These are phyloP conservation scores for Acleris emargana DNA, from an alignment of 2,888 invertebrate species.

Conservation along the genomic window DNA sequence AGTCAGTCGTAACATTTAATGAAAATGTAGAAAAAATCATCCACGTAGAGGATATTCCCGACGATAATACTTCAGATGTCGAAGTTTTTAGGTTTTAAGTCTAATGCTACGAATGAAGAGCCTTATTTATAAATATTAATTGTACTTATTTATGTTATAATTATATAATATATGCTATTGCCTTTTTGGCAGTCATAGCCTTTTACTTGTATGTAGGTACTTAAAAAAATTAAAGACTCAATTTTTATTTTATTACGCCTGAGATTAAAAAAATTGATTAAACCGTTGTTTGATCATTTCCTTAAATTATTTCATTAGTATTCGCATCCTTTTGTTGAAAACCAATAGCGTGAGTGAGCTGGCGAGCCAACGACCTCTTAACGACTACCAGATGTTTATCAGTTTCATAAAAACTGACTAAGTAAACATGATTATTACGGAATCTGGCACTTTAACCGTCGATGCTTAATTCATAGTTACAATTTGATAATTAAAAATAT, in stretches of 20 bases:
- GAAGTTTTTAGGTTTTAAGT: constrained; percentile 64
- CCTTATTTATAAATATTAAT: not conserved
- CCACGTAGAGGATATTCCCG: constrained; percentile 72
- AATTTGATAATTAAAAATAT: not conserved
- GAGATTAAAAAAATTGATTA: constrained; percentile 14
- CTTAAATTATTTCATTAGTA: constrained; percentile 26
- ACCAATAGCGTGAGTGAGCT: constrained; percentile 38
- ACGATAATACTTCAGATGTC: constrained; percentile 48
- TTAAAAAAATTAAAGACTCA: constrained; percentile 1
- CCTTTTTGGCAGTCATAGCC: not conserved
- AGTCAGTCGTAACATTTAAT: constrained; percentile 82
- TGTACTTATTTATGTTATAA: not conserved
- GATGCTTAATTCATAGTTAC: constrained; percentile 4
- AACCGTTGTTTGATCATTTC: constrained; percentile 23
- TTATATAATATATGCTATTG: no score
- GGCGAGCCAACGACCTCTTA: constrained; percentile 29
- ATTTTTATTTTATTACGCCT: constrained; percentile 6
- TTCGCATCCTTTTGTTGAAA: constrained; percentile 37
- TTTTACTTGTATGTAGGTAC: not conserved
- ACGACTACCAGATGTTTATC: constrained; percentile 29
- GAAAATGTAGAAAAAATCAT: constrained; percentile 81
- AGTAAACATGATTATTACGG: constrained; percentile 15
- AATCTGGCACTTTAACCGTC: constrained; percentile 1
- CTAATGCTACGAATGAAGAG: not conserved
- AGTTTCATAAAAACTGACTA: constrained; percentile 18